Evolutionary conservation across 2,113 vertebrate species (phyloP), one percentile per base, ranked within the genome.

Genomic region (Eudorcas thomsonii): DNA sequence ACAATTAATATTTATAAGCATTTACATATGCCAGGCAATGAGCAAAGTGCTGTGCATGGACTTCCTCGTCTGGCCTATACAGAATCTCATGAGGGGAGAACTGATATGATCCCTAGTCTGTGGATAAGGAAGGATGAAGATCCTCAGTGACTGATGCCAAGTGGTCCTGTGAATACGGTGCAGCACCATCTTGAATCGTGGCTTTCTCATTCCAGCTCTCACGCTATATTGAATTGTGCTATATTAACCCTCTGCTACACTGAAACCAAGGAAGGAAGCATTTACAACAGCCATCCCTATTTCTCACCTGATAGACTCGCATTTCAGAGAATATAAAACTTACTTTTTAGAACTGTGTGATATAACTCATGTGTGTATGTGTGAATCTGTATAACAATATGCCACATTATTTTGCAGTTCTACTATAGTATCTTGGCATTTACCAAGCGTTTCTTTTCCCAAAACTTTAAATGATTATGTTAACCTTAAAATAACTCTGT

Each of bases 341-440:
- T 93, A 36, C 28, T 86, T 93, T 82, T 55, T 55, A 96, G 64
- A 88, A 83, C 45, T 2, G 7, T 16, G 43, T 71, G 43, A 67
- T 30, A 15, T 77, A 48, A 88, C 87, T 87, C 48, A 19, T 80
- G 30, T 81, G 21, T 85, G 15, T 67, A 39, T n/a, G 36, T 50
- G 67, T 12, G 64, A 88, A 88, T 92, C 71, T 93, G 77, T 95
- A 5, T 67, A 93, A 95, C 86, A 91, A 95, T 86, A 60, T n/a
- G 59, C 55, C 77, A 80, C 21, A 7, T 91, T 96, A 86, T 55
- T 91, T 78, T 90, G 43, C 86, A 82, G 84, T 55, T 77, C 78
- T 80, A 87, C 78, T 89, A 59, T 43, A 94, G 60, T 52, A 92
- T 83, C 82, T 89, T 95, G 93, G 80, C 83, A 94, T 96, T 94